Conservation (phyloP, 1,140 invertebrate species). For the Papilio xuthus region DNA sequence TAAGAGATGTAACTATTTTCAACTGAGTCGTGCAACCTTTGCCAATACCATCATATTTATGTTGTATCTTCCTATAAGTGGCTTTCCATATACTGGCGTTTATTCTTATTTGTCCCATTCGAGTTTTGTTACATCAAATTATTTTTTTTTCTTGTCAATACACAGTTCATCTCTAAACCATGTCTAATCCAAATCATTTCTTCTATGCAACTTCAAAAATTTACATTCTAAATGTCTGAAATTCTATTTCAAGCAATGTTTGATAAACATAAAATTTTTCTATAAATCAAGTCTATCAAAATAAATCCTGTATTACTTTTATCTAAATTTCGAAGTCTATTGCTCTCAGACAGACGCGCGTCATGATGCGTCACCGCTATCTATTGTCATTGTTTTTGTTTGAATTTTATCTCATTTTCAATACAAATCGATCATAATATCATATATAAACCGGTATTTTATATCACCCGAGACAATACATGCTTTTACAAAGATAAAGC, state of each 20-base stretch:
- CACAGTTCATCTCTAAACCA: no score
- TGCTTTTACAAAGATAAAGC: background rate
- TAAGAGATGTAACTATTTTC: no score
- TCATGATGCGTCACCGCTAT: background rate
- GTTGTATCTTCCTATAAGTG: no score
- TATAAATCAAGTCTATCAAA: background rate
- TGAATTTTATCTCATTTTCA: slow-evolving; percentile 19
- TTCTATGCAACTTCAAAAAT: no score
- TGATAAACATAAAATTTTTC: background rate
- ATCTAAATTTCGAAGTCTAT: slow-evolving; percentile 31
- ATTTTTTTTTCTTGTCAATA: no score
- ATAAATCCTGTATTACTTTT: background rate
- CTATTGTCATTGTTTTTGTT: slow-evolving; percentile 33
- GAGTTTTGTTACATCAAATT: no score
- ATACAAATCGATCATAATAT: background rate
- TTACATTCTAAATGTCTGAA: no score
- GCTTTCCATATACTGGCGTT: no score
- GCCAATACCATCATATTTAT: no score
- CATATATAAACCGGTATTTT: background rate
- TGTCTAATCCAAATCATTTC: no score
- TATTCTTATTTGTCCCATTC: no score
- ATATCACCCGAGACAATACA: background rate
- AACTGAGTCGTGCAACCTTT: no score
- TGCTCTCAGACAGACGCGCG: slow-evolving; percentile 28
- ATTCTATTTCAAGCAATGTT: background rate